These are phyloP conservation scores for Neodontobutis hainanensis DNA, from an alignment of 2,113 vertebrate genomes.

Conservation along the genomic window DNA sequence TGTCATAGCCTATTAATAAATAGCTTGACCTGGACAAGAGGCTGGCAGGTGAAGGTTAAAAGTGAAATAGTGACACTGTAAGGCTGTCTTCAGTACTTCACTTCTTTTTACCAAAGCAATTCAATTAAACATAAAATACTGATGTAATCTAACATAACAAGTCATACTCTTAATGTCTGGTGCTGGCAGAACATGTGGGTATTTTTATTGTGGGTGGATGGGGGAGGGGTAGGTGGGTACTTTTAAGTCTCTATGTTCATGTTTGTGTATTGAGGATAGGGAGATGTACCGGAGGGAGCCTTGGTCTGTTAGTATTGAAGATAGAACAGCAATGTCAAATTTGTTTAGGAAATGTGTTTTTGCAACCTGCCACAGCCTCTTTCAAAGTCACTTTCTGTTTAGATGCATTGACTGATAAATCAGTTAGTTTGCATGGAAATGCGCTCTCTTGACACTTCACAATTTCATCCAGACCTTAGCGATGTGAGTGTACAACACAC, in stretches of 20 bases:
- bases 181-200: constrained; percentile 21
- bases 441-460: constrained; percentile 31
- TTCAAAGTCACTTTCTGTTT: constrained; percentile 58
- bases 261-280: constrained; percentile 13
- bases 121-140: constrained; percentile 50
- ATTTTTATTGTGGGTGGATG: constrained; percentile 32
- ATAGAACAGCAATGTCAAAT: constrained; percentile 50
- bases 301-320: constrained; percentile 28
- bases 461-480: constrained; percentile 39
- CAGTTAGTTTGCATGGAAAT: constrained; percentile 63
- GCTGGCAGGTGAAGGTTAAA: constrained; percentile 12
- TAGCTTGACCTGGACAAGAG: neutral
- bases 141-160: constrained; percentile 50
- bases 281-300: neutral
- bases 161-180: constrained; percentile 37
- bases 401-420: constrained; percentile 53
- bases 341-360: constrained; percentile 60
- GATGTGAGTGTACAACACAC: constrained; percentile 19
- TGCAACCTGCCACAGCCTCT: constrained; percentile 36
- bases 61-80: constrained; percentile 2
- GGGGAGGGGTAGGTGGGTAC: constrained; percentile 2
- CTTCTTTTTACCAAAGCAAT: constrained; percentile 24
- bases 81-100: neutral
- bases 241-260: constrained; percentile 25
- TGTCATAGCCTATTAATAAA: neutral